Evolutionary conservation across 2,888 invertebrate species (phyloP), one percentile per base, ranked within the genome.

Genomic region (Laspeyria flexula): DNA sequence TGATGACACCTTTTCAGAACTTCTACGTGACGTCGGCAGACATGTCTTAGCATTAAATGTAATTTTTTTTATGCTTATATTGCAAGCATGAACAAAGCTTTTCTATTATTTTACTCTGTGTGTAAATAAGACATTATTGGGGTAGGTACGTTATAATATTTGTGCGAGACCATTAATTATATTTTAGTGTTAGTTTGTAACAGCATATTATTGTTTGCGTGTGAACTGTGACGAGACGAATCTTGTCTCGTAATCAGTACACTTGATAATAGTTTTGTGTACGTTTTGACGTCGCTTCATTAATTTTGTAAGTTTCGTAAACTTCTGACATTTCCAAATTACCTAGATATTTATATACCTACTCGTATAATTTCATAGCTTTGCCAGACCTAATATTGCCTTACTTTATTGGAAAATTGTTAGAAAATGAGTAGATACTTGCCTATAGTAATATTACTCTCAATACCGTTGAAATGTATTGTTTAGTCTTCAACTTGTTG

Each of bases 1-100:
- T 39, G 38, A 50, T 18, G 0, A 15, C 12, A 11, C 34, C 5
- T 18, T 65, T 65, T 12, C 60, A 65, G 70, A 41, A 21, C 12
- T 11, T 47, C 10, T 30, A 29, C 42, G 34, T 18, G 47, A 50
- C 48, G 10, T 21, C 50, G 18, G 18, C 12, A 29, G 33, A n/a
- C 15, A 10, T 21, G 7, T 44, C 7, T 12, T 13, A 25, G 16
- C 13, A 25, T 16, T 35, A 18, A 21, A 27, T n/a, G 18, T 16
- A 5, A 33, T 12, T 29, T 29, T 23, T 31, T 12, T 27, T 5
- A 11, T 25, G 30, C 23, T 48, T 39, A 52, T 39, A 23, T 33
- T 43, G 37, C 0, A 16, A 56, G 27, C 41, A 39, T 39, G 38
- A 39, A 49, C 44, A 58, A 48, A 51, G 65, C 30, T 42, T 60